Percentiles rank a stretch among this genome's conserved stretches.
phyloP scores from a whole-genome alignment of 2,888 invertebrate genomes.

The Ashinkailepas kermadecensis region DNA sequence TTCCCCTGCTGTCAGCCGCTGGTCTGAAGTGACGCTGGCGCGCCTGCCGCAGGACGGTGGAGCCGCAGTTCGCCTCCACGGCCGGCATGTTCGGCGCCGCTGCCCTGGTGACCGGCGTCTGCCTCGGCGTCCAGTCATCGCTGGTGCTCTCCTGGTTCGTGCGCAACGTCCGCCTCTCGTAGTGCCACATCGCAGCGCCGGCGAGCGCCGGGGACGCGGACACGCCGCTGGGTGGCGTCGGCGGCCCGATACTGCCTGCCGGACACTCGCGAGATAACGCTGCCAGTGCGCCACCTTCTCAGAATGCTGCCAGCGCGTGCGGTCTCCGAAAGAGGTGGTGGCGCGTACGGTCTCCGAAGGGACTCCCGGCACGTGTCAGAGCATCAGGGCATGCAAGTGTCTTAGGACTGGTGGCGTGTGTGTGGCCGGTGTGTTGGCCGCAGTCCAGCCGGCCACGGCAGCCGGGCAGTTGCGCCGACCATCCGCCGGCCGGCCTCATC shows the following conservation, averaged over 20 bases:
- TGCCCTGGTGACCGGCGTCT: slow-evolving; percentile 79
- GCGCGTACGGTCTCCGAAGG: too few relatives aligned
- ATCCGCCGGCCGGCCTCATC: too few relatives aligned
- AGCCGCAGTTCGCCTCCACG: slow-evolving; percentile 68
- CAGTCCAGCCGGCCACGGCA: too few relatives aligned
- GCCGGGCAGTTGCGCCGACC: too few relatives aligned
- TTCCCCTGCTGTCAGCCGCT: too few relatives aligned
- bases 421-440: too few relatives aligned
- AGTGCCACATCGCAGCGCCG: not conserved
- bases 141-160: slow-evolving; percentile 60
- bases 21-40: not conserved
- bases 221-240: not conserved
- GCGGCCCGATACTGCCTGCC: too few relatives aligned
- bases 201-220: not conserved
- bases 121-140: slow-evolving; percentile 70
- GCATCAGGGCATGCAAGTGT: too few relatives aligned
- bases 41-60: slow-evolving; percentile 57
- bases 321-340: not conserved
- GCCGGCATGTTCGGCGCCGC: slow-evolving; percentile 98
- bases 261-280: too few relatives aligned
- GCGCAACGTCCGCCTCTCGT: not conserved
- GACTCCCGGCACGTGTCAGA: too few relatives aligned
- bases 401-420: too few relatives aligned
- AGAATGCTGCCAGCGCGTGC: not conserved
- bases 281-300: not conserved